phyloP scores from a whole-genome alignment of 2,797 vertebrate species.

The Megaceryle alcyon region DNA sequence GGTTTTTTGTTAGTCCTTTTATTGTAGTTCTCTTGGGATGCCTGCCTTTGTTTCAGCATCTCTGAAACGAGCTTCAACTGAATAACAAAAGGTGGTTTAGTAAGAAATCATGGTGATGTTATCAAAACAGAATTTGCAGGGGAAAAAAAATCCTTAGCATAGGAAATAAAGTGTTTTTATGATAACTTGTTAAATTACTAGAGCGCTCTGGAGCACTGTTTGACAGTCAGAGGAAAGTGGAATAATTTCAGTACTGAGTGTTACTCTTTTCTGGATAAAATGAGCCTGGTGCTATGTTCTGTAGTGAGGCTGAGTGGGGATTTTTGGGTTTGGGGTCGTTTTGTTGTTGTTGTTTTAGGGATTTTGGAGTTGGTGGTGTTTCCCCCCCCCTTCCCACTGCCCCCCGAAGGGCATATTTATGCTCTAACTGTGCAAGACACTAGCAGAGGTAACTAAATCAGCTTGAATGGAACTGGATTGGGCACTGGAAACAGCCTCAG shows the following conservation, averaged over 20 bases:
- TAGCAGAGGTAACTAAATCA: not conserved
- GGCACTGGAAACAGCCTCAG: not conserved
- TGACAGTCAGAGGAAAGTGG: fast-evolving
- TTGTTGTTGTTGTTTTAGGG: not conserved
- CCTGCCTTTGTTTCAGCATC: not conserved
- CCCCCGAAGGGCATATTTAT: not conserved
- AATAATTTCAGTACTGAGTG: not conserved
- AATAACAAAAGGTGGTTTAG: not conserved
- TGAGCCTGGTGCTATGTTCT: not conserved
- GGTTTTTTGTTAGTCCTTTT: not conserved
- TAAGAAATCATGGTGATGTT: not conserved
- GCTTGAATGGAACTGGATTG: fast-evolving
- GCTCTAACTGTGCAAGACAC: not conserved
- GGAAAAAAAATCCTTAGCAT: not conserved
- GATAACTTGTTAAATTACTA: not conserved
- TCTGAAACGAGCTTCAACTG: fast-evolving
- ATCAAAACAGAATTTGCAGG: not conserved
- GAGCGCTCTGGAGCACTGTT: not conserved
- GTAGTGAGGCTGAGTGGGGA: not conserved
- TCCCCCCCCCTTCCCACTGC: not conserved
- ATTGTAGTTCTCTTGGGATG: not conserved
- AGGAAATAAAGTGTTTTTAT: not conserved
- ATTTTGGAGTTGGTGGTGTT: too few relatives aligned
- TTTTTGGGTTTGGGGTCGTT: not conserved
- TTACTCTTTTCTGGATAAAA: not conserved